These are phyloP conservation scores for Brotula barbata DNA, from an alignment of 2,797 vertebrate genomes.

Conservation along the genomic window DNA sequence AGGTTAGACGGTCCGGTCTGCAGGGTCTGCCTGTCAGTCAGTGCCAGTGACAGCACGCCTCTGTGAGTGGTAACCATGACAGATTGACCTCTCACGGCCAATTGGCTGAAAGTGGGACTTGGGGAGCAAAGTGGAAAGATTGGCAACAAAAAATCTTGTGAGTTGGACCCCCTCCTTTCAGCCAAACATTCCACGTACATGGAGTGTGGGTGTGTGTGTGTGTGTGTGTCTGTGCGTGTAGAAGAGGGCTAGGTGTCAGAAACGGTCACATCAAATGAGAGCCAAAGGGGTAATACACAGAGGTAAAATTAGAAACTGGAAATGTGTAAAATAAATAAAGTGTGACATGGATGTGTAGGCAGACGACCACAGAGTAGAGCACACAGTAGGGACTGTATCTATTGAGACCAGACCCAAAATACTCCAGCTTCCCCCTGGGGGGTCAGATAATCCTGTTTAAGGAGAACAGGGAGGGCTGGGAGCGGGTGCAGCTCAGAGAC, in stretches of 20 bases:
- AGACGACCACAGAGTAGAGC: slow-evolving; percentile 36
- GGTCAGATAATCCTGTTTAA: slow-evolving; percentile 71
- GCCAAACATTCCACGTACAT: slow-evolving; percentile 29
- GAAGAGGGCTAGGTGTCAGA: slow-evolving; percentile 17
- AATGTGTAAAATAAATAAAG: slow-evolving; percentile 39
- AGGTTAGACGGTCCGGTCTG: slow-evolving; percentile 18
- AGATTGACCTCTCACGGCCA: slow-evolving; percentile 55
- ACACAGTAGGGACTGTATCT: slow-evolving; percentile 59
- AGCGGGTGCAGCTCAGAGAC: slow-evolving; percentile 59
- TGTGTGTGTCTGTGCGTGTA: slow-evolving; percentile 1
- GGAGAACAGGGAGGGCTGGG: slow-evolving; percentile 60
- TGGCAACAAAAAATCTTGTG: slow-evolving; percentile 47
- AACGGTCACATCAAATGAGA: slow-evolving; percentile 8
- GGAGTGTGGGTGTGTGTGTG: slow-evolving; percentile 2
- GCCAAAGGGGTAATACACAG: slow-evolving; percentile 18
- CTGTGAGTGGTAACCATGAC: slow-evolving; percentile 48
- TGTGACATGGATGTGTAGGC: slow-evolving; percentile 44
- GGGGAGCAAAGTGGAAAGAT: slow-evolving; percentile 24
- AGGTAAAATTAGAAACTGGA: slow-evolving; percentile 36
- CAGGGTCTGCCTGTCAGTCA: slow-evolving; percentile 38
- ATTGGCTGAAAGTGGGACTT: slow-evolving; percentile 32
- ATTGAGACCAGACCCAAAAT: slow-evolving; percentile 76
- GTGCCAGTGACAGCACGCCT: slow-evolving; percentile 37
- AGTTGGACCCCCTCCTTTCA: slow-evolving; percentile 25
- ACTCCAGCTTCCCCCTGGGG: slow-evolving; percentile 65